Percentiles rank a stretch among this genome's conserved stretches.
Conservation (phyloP, 2,888 invertebrate genomes). For the Microctonus brassicae region DNA sequence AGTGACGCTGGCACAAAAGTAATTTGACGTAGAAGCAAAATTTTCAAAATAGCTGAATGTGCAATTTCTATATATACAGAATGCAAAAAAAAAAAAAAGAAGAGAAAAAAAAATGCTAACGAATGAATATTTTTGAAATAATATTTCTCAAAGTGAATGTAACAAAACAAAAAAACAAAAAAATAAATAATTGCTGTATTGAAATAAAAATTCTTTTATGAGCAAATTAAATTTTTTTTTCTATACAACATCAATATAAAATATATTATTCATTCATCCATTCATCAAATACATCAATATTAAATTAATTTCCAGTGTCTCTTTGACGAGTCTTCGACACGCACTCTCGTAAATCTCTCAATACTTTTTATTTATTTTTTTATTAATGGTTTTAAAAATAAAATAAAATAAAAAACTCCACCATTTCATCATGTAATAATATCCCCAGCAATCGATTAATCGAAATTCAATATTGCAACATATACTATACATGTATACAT, state of each 20-base stretch:
- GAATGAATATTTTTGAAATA: neutral
- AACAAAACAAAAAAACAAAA: too few species aligned
- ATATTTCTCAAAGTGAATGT: neutral
- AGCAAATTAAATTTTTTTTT: too few species aligned
- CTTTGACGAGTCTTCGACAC: too few species aligned
- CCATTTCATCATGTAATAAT: constrained; percentile 53
- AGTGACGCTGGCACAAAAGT: constrained; percentile 46
- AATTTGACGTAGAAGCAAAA: constrained; percentile 53
- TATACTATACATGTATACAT: neutral
- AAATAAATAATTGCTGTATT: neutral
- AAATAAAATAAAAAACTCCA: constrained; percentile 40
- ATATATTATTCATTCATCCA: too few species aligned
- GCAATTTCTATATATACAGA: constrained; percentile 29
- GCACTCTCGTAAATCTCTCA: too few species aligned
- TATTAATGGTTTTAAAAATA: too few species aligned
- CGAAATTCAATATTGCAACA: constrained; percentile 64
- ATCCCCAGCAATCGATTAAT: constrained; percentile 65
- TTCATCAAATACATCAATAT: too few species aligned
- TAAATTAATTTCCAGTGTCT: too few species aligned
- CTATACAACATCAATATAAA: too few species aligned
- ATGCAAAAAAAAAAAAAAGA: neutral
- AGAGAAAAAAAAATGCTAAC: neutral
- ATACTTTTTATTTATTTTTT: too few species aligned
- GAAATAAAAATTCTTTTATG: neutral
- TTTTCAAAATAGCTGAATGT: constrained; percentile 52